Base-by-base conservation (phyloP, 1,140 invertebrate species). In the Diploscapter pachys region DNA sequence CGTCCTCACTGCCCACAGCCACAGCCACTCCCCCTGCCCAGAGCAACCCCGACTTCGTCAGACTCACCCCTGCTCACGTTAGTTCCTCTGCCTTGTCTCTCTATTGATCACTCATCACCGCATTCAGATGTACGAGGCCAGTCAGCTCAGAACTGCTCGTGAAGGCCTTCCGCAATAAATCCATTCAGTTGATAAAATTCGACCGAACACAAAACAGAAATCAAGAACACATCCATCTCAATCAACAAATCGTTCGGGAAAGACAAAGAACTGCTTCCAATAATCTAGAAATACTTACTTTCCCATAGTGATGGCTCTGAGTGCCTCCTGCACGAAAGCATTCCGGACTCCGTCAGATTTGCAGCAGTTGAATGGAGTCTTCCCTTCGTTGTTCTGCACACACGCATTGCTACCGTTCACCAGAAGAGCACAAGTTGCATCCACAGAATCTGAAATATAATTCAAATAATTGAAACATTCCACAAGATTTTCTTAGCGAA, bases 401-500 rank as follows among this genome's bases (percentile, higher is more conserved):
- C 66, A 68, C 5, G 66, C 50, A 68, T 68, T 68, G 66, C 9
- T 54, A 6, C 66, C 66, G 52, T 68, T 68, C 5, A 51, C 66
- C 13, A 68, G 52, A 56, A 68, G 51, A 8, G 66, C 66, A 50
- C 51, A 31, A 9, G 56, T 13, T 9, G 52, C 48, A 51, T 68
- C 66, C 5, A 51, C 13, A 11, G 66, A 68, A 54, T 68, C 66
- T 68, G 66, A 1, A 61, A 61, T 1, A 68, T 9, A 11, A 11
- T 9, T 13, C 2, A 11, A 13, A n/a, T 13, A 59, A 59, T 11
- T 59, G 57, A 59, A 59, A 59, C 9, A 59, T 31, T 11, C 9
- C 9, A 59, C 9, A 59, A 59, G 9, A 59, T 59, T 59, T 11
- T 31, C 57, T 59, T 59, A 31, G 31, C 31, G 1, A 31, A 31